phyloP scores from a whole-genome alignment of 2,888 invertebrate genomes.

The Aporophyla nigra region DNA sequence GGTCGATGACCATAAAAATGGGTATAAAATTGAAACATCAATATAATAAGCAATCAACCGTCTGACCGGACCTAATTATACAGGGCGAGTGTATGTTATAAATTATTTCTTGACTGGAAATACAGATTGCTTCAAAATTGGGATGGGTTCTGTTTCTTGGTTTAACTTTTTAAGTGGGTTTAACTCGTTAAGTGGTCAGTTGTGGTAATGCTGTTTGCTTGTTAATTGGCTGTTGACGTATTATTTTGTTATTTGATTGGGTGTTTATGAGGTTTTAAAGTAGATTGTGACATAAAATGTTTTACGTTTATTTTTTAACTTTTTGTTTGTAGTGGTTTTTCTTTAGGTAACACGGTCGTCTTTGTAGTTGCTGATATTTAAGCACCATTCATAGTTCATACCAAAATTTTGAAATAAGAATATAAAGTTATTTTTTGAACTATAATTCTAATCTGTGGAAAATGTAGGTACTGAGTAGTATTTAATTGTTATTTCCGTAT shows the following conservation, averaged over 20 bases:
- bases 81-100: conserved; percentile 86
- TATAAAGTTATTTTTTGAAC: too few species aligned
- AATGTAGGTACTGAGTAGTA: too few species aligned
- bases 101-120: conserved; percentile 85
- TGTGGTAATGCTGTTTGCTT: conserved; percentile 12
- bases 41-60: conserved; percentile 91
- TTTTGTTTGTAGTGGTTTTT: background rate
- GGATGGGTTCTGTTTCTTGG: conserved; percentile 27
- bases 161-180: conserved; percentile 7
- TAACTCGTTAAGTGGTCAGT: conserved; percentile 9
- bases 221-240: conserved; percentile 35
- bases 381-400: too few species aligned
- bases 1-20: conserved; percentile 91
- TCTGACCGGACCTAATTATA: conserved; percentile 88
- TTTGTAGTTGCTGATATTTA: background rate
- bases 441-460: too few species aligned
- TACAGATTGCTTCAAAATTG: conserved; percentile 83
- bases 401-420: background rate
- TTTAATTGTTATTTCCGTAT: too few species aligned
- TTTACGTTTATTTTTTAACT: background rate
- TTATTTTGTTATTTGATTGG: conserved; percentile 33
- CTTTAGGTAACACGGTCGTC: background rate
- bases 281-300: conserved; percentile 1
- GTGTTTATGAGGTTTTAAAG: conserved; percentile 23
- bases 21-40: conserved; percentile 91